Evolutionary conservation across 1,140 invertebrate genomes (phyloP).

Genomic region (Hermatobates lingyangjiaoensis): DNA sequence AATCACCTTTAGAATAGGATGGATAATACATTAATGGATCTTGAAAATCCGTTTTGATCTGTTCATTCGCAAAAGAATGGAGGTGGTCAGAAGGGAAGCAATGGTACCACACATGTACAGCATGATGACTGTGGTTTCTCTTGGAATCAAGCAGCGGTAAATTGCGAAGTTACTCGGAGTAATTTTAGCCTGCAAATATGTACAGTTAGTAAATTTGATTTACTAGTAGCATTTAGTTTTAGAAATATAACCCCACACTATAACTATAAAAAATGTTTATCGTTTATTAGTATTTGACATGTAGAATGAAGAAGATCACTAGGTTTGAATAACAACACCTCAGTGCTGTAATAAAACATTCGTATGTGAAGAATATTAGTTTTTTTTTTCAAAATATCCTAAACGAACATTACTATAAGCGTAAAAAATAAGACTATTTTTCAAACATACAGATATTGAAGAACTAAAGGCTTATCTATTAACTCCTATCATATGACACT

Average conservation of each 20-base stretch:
- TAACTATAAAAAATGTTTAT: background rate
- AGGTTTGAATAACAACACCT: background rate
- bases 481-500: too few species aligned
- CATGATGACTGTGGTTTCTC: constrained; percentile 39
- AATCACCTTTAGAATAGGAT: too few species aligned
- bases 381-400: too few species aligned
- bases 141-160: constrained; percentile 52
- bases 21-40: constrained; percentile 10
- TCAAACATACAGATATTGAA: too few species aligned
- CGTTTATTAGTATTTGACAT: background rate
- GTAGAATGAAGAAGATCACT: background rate
- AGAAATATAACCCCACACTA: background rate
- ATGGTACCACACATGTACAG: constrained; percentile 28
- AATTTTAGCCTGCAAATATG: constrained; percentile 37
- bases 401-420: too few species aligned
- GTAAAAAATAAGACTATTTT: too few species aligned
- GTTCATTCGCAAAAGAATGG: constrained; percentile 6
- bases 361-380: background rate
- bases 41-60: constrained; percentile 11
- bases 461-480: too few species aligned
- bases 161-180: constrained; percentile 44
- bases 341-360: background rate
- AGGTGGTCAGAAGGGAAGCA: constrained; percentile 23
- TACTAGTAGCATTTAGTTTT: background rate
- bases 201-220: background rate